These are phyloP conservation scores for Caenorhabditis remanei DNA, from an alignment of 1,140 invertebrate genomes.

Conservation along the genomic window DNA sequence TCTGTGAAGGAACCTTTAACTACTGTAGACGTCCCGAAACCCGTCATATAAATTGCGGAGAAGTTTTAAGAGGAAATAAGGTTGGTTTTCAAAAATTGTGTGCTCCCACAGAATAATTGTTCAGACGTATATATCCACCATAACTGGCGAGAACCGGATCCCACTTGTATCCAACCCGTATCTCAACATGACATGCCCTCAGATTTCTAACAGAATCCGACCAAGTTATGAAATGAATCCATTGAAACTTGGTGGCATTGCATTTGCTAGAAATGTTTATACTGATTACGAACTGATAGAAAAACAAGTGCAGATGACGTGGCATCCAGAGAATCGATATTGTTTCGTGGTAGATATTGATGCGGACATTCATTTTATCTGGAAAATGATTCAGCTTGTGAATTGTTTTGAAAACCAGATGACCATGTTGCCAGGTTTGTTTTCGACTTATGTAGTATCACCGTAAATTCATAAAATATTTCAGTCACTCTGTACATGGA, in stretches of 20 bases:
- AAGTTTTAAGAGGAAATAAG: neutral
- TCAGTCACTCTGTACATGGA: neutral
- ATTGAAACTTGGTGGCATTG: neutral
- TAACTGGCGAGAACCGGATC: neutral
- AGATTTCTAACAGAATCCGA: neutral
- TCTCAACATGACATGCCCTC: neutral
- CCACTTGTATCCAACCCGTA: neutral
- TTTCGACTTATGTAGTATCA: neutral
- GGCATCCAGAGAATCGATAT: neutral
- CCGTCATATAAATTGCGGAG: neutral
- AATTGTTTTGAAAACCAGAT: neutral
- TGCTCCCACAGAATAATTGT: neutral
- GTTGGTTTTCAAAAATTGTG: neutral
- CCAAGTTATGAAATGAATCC: neutral
- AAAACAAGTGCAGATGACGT: neutral
- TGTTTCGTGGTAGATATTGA: neutral
- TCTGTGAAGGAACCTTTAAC: neutral
- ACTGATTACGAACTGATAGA: neutral
- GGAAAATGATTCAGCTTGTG: neutral
- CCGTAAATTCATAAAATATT: too few relatives aligned
- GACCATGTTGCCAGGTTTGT: neutral
- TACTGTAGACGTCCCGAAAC: slow-evolving; percentile 8
- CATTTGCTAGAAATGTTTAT: neutral
- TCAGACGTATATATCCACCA: neutral
- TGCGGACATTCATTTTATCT: neutral